phyloP scores from a whole-genome alignment of 2,797 vertebrate species.

The Neosilurus mollespiculum region DNA sequence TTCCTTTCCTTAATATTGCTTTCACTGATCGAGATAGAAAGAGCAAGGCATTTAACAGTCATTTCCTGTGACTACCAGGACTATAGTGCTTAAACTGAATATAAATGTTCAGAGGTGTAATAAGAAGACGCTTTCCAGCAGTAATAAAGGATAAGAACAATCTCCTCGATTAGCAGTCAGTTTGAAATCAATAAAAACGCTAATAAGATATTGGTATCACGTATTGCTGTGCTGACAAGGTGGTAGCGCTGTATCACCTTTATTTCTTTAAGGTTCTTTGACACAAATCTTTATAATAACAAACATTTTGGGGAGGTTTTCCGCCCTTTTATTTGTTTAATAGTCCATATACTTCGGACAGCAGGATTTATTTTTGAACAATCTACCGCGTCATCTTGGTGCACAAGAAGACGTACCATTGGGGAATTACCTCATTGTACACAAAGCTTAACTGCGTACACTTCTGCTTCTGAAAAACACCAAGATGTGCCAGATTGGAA shows the following conservation, averaged over 20 bases:
- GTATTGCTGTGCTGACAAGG: background rate
- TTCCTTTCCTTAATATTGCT: background rate
- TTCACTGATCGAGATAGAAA: background rate
- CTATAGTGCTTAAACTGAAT: background rate
- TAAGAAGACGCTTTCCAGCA: background rate
- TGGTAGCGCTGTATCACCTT: background rate
- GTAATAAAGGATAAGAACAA: background rate
- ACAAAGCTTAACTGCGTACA: constrained; percentile 15
- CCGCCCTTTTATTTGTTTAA: too few species aligned
- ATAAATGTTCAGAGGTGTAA: background rate
- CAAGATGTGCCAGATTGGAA: background rate
- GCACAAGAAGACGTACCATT: constrained; percentile 2
- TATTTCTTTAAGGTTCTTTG: background rate
- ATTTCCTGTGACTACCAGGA: background rate
- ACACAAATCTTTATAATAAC: too few species aligned
- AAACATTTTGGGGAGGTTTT: too few species aligned
- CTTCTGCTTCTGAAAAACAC: constrained; percentile 4
- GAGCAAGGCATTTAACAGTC: background rate
- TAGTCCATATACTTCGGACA: background rate
- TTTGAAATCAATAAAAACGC: background rate
- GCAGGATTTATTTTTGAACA: background rate
- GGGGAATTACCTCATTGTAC: constrained; percentile 8
- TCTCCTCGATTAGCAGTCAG: background rate
- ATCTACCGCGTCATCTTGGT: background rate
- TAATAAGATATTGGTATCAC: background rate